phyloP scores from a whole-genome alignment of 1,140 invertebrate genomes.

The Gryon sp. region DNA sequence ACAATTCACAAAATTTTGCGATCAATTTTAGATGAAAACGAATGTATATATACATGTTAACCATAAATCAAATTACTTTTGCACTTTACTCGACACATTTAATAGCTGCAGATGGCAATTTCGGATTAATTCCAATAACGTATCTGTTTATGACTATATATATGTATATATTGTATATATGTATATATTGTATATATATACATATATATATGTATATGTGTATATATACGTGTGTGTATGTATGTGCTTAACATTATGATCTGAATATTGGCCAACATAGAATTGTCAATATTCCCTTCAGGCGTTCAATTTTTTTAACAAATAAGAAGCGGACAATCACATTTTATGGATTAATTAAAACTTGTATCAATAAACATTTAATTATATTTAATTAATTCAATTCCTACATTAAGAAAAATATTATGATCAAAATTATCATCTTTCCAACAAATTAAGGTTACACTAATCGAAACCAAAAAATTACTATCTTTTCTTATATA shows the following conservation, averaged over 20 bases:
- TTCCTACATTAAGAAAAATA: too few relatives aligned
- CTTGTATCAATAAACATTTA: too few relatives aligned
- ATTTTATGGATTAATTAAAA: too few relatives aligned
- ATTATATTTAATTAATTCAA: too few relatives aligned
- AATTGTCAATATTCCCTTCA: slow-evolving; percentile 8
- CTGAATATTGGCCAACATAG: not conserved
- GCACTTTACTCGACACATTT: not conserved
- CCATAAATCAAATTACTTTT: not conserved
- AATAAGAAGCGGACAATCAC: too few relatives aligned
- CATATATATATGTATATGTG: not conserved
- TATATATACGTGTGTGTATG: not conserved
- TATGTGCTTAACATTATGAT: not conserved
- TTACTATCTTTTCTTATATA: too few relatives aligned
- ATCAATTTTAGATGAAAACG: not conserved
- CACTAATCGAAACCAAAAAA: too few relatives aligned
- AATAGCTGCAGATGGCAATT: slow-evolving; percentile 6
- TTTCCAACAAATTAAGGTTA: too few relatives aligned
- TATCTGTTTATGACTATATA: slow-evolving; percentile 18
- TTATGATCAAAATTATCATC: too few relatives aligned
- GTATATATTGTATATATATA: slow-evolving; percentile 1
- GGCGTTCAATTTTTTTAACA: too few relatives aligned
- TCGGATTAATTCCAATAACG: slow-evolving; percentile 25
- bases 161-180: not conserved
- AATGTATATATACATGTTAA: too few relatives aligned
- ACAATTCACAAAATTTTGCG: slow-evolving; percentile 4